These are phyloP conservation scores for Montipora foliosa DNA, from an alignment of 64 coral and sea anemone genomes.

Conservation along the genomic window DNA sequence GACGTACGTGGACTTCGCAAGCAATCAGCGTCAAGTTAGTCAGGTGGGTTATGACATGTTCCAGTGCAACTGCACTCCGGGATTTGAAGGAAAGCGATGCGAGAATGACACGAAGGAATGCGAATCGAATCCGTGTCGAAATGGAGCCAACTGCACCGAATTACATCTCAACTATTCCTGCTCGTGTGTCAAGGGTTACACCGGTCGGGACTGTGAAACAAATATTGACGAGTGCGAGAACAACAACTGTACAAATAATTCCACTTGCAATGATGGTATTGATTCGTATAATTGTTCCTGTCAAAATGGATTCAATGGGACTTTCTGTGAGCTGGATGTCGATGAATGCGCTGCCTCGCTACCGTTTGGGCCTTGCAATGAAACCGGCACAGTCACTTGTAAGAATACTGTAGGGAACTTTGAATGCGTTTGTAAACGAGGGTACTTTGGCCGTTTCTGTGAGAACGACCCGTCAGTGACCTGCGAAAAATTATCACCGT, in stretches of 20 bases:
- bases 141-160: constrained; percentile 85
- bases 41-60: constrained; percentile 88
- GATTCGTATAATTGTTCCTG: constrained; percentile 82
- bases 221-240: constrained; percentile 84
- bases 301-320: constrained; percentile 76
- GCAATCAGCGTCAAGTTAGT: constrained; percentile 67
- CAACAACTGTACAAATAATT: constrained; percentile 81
- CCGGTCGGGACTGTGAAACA: constrained; percentile 70
- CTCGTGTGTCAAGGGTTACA: constrained; percentile 74
- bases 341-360: constrained; percentile 56
- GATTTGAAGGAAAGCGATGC: constrained; percentile 82
- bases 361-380: constrained; percentile 38
- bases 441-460: constrained; percentile 75
- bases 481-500: constrained; percentile 58
- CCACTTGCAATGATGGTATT: constrained; percentile 78
- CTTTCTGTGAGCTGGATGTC: constrained; percentile 78
- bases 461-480: constrained; percentile 66
- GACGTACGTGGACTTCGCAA: constrained; percentile 36
- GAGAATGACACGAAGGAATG: constrained; percentile 84
- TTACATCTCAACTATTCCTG: constrained; percentile 84
- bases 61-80: constrained; percentile 75
- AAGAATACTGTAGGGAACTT: constrained; percentile 73
- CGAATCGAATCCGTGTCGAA: constrained; percentile 64
- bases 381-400: constrained; percentile 50
- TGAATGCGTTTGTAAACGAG: constrained; percentile 67